These are phyloP conservation scores for Sminthurides aquaticus DNA, from an alignment of 2,888 invertebrate species.

Conservation along the genomic window DNA sequence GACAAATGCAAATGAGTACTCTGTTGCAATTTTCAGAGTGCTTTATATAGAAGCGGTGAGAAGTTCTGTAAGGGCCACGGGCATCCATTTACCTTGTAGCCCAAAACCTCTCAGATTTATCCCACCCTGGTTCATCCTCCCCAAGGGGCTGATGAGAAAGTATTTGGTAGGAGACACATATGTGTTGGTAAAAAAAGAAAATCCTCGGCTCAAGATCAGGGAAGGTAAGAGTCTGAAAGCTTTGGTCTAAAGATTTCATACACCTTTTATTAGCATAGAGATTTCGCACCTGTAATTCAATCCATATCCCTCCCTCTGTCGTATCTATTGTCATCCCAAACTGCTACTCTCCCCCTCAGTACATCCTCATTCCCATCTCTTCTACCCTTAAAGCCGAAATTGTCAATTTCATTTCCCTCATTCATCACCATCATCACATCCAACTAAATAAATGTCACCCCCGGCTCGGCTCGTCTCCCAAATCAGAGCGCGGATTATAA, in stretches of 20 bases:
- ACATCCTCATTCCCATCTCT: no score
- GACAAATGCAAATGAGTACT: background rate
- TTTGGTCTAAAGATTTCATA: background rate
- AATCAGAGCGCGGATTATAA: background rate
- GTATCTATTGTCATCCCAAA: background rate
- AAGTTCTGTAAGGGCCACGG: no score
- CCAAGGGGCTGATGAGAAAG: background rate
- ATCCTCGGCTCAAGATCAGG: no score
- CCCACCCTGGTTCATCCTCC: no score
- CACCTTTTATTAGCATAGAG: background rate
- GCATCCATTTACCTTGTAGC: no score
- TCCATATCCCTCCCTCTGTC: background rate
- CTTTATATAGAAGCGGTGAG: no score
- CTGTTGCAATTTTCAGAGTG: no score
- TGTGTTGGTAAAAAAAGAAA: no score
- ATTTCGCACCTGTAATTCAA: background rate
- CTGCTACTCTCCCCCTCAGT: background rate
- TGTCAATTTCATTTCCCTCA: background rate
- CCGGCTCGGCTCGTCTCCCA: no score
- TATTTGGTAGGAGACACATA: no score
- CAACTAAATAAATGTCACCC: background rate
- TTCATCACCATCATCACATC: background rate
- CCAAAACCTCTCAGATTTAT: no score
- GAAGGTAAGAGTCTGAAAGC: no score
- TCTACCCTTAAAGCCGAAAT: background rate